phyloP scores from a whole-genome alignment of 2,113 vertebrate genomes.

The Rhipidura dahli region DNA sequence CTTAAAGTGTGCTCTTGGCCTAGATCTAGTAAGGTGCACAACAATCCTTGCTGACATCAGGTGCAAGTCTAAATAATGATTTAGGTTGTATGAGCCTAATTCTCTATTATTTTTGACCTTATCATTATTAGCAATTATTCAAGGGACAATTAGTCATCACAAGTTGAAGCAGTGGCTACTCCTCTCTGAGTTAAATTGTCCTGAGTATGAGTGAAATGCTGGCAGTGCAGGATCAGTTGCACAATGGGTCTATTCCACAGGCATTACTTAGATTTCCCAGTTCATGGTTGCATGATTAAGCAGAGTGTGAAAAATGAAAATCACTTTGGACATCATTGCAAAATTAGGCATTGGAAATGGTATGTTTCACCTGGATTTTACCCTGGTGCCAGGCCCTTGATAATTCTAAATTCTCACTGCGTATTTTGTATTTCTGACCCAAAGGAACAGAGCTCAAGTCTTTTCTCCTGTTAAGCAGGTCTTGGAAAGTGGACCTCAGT shows the following conservation, averaged over 20 bases:
- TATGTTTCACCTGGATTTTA: background rate
- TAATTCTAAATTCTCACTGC: background rate
- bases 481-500: background rate
- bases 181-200: background rate
- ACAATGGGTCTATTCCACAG: accelerated
- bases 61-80: background rate
- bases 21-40: background rate
- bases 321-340: background rate
- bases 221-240: background rate
- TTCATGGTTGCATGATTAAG: background rate
- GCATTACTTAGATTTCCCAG: background rate
- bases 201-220: background rate
- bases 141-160: background rate
- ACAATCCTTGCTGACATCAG: background rate
- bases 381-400: background rate
- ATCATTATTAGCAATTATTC: background rate
- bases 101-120: background rate
- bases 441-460: background rate
- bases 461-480: background rate
- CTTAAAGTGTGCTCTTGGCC: background rate
- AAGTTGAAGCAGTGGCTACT: background rate
- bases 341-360: background rate
- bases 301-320: background rate
- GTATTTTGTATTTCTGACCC: background rate
- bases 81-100: background rate